These are phyloP conservation scores for Athrips mouffetella DNA, from an alignment of 2,888 invertebrate genomes.

Conservation along the genomic window DNA sequence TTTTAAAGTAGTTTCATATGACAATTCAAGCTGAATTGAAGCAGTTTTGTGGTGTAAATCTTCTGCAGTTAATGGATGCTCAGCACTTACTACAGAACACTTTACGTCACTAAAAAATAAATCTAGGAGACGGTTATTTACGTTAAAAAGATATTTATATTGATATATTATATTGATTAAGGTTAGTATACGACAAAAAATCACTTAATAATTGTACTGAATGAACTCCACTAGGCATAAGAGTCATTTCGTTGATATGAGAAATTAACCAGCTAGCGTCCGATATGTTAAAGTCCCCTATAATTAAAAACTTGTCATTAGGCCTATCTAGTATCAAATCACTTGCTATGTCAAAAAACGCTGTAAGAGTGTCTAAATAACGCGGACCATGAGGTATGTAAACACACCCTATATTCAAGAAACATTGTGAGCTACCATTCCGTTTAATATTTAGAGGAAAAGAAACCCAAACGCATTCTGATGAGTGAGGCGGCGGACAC, in stretches of 20 bases:
- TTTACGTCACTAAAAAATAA: not conserved
- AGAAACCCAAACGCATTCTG: slow-evolving; percentile 1
- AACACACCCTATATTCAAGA: not conserved
- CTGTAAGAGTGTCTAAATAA: not conserved
- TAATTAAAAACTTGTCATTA: not conserved
- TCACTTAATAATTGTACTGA: not conserved
- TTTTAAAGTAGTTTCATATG: not conserved
- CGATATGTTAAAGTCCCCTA: too few species aligned
- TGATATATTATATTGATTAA: not conserved
- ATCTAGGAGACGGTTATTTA: not conserved
- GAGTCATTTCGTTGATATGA: too few species aligned
- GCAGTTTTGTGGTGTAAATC: not conserved
- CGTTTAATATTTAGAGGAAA: not conserved
- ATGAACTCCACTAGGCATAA: too few species aligned
- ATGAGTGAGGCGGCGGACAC: not conserved
- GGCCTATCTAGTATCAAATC: not conserved
- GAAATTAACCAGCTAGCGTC: too few species aligned
- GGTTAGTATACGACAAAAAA: not conserved
- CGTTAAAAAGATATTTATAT: not conserved
- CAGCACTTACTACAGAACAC: not conserved
- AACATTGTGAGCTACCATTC: not conserved
- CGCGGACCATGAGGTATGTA: not conserved
- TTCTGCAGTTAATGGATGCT: not conserved
- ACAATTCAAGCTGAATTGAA: not conserved
- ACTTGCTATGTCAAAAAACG: not conserved